Evolutionary conservation across 2,113 vertebrate genomes (phyloP).

Genomic region (Fukomys damarensis): DNA sequence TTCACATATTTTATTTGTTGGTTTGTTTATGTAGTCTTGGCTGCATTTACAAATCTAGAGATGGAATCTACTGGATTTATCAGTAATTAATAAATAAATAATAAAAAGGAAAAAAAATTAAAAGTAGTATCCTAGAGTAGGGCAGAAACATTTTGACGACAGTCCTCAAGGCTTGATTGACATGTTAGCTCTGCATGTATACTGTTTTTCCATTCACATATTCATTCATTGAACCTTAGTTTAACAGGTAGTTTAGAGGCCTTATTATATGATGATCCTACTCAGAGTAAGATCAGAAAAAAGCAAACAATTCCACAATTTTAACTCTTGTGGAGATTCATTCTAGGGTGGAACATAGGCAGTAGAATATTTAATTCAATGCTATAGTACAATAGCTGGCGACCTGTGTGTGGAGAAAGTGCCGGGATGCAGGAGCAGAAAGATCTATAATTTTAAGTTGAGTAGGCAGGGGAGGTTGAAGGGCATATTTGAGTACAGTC

Average conservation of each 20-base stretch:
- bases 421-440: rapidly evolving
- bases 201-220: not conserved
- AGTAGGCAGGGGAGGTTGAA: not conserved
- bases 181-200: not conserved
- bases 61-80: not conserved
- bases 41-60: conserved; percentile 8
- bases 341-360: not conserved
- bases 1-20: not conserved
- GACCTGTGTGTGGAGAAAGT: not conserved
- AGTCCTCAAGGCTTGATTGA: not conserved
- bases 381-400: not conserved
- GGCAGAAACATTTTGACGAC: not conserved
- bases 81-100: not conserved
- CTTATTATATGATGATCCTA: not conserved
- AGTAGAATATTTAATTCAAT: not conserved
- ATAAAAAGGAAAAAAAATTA: not conserved
- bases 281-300: not conserved
- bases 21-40: not conserved
- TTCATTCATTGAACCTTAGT: not conserved
- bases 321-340: not conserved
- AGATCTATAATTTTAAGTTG: not conserved
- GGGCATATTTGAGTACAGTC: not conserved
- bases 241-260: not conserved
- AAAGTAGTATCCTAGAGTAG: not conserved
- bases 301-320: no score